Conservation (phyloP, 2,888 invertebrate genomes). For the Copidosoma aretas region DNA sequence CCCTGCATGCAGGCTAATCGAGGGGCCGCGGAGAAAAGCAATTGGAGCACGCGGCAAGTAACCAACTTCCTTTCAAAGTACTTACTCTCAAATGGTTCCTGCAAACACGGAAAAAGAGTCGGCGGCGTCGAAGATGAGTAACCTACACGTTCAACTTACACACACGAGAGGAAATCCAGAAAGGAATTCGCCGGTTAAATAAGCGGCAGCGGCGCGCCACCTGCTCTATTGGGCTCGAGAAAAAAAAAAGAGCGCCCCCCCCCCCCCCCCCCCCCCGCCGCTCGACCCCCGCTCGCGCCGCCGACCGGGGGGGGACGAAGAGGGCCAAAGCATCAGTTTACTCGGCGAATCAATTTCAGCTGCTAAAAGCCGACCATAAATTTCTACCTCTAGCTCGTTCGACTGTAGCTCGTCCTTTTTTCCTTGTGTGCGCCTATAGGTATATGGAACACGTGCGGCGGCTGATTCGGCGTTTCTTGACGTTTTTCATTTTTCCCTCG, state of each 20-base stretch:
- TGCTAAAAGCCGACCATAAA: constrained; percentile 55
- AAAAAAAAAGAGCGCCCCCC: constrained; percentile 35
- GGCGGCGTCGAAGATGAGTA: neutral
- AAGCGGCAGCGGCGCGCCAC: constrained; percentile 22
- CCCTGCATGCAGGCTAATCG: constrained; percentile 14
- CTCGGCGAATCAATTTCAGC: constrained; percentile 55
- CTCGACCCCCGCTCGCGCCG: constrained; percentile 27
- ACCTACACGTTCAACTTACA: neutral
- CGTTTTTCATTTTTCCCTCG: constrained; percentile 45
- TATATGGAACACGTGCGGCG: neutral
- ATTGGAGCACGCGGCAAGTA: constrained; percentile 19
- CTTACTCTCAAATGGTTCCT: constrained; percentile 21
- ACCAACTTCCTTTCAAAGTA: constrained; percentile 6
- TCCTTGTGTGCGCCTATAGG: neutral
- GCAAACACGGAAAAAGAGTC: constrained; percentile 24
- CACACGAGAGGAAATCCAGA: constrained; percentile 8
- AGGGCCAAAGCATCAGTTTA: constrained; percentile 54
- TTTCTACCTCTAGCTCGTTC: constrained; percentile 45
- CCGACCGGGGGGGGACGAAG: constrained; percentile 25
- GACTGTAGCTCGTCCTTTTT: constrained; percentile 38
- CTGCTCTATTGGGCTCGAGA: neutral
- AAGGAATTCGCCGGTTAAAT: constrained; percentile 39
- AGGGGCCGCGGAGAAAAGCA: constrained; percentile 8
- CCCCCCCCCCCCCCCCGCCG: constrained; percentile 18
- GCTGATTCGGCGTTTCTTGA: constrained; percentile 51